These are phyloP conservation scores for Fulmarus glacialis DNA, from an alignment of 2,113 vertebrate species.

Conservation along the genomic window DNA sequence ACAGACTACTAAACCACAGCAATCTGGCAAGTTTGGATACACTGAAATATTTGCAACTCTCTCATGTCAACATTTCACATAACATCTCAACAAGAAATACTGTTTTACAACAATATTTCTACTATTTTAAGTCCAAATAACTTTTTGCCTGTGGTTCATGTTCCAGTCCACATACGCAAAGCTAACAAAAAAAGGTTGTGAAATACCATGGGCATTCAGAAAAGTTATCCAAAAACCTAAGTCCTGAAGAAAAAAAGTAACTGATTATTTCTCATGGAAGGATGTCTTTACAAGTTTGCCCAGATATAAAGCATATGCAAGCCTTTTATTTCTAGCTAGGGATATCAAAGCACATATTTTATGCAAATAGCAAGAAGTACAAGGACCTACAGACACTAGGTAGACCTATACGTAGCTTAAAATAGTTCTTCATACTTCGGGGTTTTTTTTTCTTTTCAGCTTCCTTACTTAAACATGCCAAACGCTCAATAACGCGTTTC, in stretches of 20 bases:
- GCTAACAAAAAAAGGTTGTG: not conserved
- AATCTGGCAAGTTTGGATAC: not conserved
- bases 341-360: not conserved
- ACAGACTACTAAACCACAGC: not conserved
- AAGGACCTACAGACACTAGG: not conserved
- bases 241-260: not conserved
- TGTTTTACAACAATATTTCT: not conserved
- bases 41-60: not conserved
- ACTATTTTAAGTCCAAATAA: not conserved
- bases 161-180: not conserved
- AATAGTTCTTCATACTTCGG: not conserved
- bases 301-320: not conserved
- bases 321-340: not conserved
- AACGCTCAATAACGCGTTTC: accelerated
- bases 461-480: not conserved
- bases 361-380: not conserved
- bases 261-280: not conserved
- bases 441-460: not conserved
- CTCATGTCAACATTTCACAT: not conserved
- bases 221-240: not conserved
- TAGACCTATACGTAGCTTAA: not conserved
- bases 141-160: not conserved
- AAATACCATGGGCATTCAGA: not conserved
- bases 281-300: not conserved
- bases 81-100: not conserved